Base-by-base conservation (phyloP, 2,888 invertebrate species). In the Sphaeridia pumilis region DNA sequence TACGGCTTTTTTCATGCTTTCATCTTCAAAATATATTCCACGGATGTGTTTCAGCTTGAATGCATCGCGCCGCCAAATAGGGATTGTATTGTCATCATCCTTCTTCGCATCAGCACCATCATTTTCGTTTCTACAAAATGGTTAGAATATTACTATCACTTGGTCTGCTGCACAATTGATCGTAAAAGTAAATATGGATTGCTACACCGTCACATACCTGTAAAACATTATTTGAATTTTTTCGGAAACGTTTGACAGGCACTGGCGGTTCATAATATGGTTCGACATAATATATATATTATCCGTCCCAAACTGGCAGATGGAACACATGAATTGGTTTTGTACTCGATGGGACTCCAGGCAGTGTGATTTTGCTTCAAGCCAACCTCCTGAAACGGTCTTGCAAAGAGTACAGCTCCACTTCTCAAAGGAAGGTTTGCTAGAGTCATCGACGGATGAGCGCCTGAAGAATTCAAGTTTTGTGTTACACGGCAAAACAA, bases 341-440 rank as follows among this genome's bases (percentile, higher is more conserved):
- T 78, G 79, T 2, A 82, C 75, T 27, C 76, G 74, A 66, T 88
- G 87, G 5, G 69, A 66, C 28, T 70, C 72, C 1, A 70, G 67
- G 28, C 78, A 78, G 66, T 85, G 85, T 0, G 73, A 71, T 0
- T 73, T 70, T 28, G 83, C 77, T 43, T 79, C 80, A 0, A 74
- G 73, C 24, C 79, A 77, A 1, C 78, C 75, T 56, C 75, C 71
- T 58, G 76, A 78, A 52, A 76, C 76, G 63, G 75, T 78, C 45
- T 77, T 75, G 65, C 85, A 85, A 26, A 82, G 67, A 17, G 79
- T 80, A 66, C 85, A 85, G 53, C 78, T 77, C 83, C 83, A 84
- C 1, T 78, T 75, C 64, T 63, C 59, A 2, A 46, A n/a, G 17
- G 46, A 10, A 14, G 24, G 38, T n/a, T 26, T 38, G 24, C 49